Evolutionary conservation across 2,888 invertebrate species (phyloP).

Genomic region (Morpho helenor): DNA sequence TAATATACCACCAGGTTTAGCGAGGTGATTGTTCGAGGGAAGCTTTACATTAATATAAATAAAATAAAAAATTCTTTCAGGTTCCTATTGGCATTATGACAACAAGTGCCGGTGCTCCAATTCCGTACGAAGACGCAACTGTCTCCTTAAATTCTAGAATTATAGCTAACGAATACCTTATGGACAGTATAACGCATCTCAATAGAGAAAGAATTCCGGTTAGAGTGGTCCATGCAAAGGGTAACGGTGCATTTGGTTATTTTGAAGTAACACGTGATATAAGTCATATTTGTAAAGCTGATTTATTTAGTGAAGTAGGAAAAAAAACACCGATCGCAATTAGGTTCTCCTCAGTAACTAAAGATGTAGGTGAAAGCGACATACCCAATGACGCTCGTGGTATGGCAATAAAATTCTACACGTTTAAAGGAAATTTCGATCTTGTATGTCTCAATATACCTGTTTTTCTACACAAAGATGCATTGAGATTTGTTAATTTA

Average conservation of each 20-base stretch:
- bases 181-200: constrained; percentile 88
- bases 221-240: constrained; percentile 95
- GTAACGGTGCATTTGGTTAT: constrained; percentile 91
- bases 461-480: constrained; percentile 92
- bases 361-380: constrained; percentile 91
- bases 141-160: constrained; percentile 88
- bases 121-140: constrained; percentile 84
- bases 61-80: constrained; percentile 68
- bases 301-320: constrained; percentile 84
- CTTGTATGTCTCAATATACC: constrained; percentile 93
- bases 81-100: constrained; percentile 79
- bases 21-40: background rate
- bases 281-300: constrained; percentile 85
- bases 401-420: constrained; percentile 94
- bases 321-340: constrained; percentile 87
- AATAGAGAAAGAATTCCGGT: constrained; percentile 94
- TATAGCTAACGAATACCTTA: constrained; percentile 86
- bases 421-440: constrained; percentile 93
- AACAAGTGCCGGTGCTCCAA: constrained; percentile 87
- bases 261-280: constrained; percentile 92
- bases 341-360: constrained; percentile 88
- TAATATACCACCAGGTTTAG: too few relatives aligned
- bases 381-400: constrained; percentile 92
- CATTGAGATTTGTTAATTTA: constrained; percentile 91
- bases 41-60: constrained; percentile 88